Conservation (phyloP, 2,888 invertebrate genomes). For the Metalampra italica region DNA sequence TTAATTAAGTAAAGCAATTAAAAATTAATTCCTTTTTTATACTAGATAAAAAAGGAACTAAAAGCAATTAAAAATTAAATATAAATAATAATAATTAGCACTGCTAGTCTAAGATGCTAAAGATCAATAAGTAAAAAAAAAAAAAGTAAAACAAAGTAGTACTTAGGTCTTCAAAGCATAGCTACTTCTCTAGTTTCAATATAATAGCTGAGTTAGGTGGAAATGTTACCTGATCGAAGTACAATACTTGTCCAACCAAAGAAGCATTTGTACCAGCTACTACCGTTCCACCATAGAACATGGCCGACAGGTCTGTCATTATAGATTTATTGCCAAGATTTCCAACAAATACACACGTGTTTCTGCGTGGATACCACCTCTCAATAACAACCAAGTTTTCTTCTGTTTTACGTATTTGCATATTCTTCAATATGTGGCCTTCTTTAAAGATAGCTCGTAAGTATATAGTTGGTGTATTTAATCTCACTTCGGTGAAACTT, state of each 20-base stretch:
- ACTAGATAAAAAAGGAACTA: too few species aligned
- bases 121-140: too few species aligned
- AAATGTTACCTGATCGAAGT: conserved; percentile 65
- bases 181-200: conserved; percentile 65
- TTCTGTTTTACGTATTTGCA: conserved; percentile 81
- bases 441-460: conserved; percentile 84
- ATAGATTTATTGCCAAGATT: conserved; percentile 82
- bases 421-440: conserved; percentile 80
- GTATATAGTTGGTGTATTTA: conserved; percentile 84
- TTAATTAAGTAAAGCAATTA: too few species aligned
- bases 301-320: conserved; percentile 84
- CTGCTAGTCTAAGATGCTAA: too few species aligned
- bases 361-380: conserved; percentile 87
- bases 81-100: too few species aligned
- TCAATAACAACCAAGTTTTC: conserved; percentile 85
- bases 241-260: conserved; percentile 54
- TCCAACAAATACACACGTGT: conserved; percentile 86
- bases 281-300: conserved; percentile 85
- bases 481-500: conserved; percentile 79
- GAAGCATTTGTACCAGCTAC: conserved; percentile 60
- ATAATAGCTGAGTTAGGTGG: conserved; percentile 62
- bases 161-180: too few species aligned
- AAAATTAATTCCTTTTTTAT: too few species aligned
- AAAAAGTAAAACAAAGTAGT: too few species aligned
- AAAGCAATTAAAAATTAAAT: too few species aligned